These are phyloP conservation scores for Tachycineta bicolor DNA, from an alignment of 2,113 vertebrate species.

Conservation along the genomic window DNA sequence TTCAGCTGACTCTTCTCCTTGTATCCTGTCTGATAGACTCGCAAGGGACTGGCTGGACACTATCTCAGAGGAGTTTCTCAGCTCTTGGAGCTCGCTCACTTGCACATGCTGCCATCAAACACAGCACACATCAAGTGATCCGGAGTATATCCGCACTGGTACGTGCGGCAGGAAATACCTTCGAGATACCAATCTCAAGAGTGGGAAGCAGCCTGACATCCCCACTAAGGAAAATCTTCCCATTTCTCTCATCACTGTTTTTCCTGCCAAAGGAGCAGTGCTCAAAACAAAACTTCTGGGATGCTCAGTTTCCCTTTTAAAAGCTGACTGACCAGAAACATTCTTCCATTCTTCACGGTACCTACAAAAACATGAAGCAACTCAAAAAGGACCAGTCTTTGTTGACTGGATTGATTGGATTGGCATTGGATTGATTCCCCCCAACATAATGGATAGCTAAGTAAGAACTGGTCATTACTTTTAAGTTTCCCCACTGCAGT, in stretches of 20 bases:
- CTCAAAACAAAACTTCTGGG: background rate
- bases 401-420: background rate
- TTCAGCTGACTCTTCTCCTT: background rate
- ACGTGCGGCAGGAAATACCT: background rate
- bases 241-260: background rate
- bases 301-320: background rate
- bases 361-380: background rate
- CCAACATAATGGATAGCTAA: background rate
- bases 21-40: background rate
- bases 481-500: background rate
- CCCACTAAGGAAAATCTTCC: background rate
- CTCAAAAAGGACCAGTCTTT: background rate
- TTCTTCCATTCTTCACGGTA: background rate
- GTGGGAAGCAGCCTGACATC: background rate
- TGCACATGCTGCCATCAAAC: background rate
- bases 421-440: background rate
- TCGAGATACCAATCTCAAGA: background rate
- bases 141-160: fast-evolving
- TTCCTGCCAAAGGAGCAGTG: background rate
- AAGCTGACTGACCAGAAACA: background rate
- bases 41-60: background rate
- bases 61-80: background rate
- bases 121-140: background rate
- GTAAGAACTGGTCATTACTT: background rate
- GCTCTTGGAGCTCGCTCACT: background rate